These are phyloP conservation scores for Gephyroberyx darwinii DNA, from an alignment of 2,797 vertebrate species.

Conservation along the genomic window DNA sequence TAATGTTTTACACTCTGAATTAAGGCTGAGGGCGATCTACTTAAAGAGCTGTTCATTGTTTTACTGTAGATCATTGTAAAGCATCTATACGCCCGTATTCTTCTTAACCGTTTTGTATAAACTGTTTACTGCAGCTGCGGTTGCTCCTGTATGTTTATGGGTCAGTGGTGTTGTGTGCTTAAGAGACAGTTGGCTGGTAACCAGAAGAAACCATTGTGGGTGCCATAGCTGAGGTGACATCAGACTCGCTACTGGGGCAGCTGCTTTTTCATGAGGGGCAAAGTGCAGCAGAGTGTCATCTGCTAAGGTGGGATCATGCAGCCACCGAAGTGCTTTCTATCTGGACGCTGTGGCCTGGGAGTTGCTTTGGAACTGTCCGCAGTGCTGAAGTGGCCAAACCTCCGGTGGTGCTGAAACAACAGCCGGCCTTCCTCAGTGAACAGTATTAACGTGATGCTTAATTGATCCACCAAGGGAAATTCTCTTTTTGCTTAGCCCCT, in stretches of 20 bases:
- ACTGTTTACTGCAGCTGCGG: too few species aligned
- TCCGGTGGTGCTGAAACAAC: not conserved
- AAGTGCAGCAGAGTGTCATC: not conserved
- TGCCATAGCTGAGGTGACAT: slow-evolving; percentile 16
- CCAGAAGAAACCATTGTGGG: not conserved
- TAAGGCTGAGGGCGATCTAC: not conserved
- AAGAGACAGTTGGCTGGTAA: slow-evolving; percentile 8
- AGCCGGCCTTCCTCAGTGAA: not conserved
- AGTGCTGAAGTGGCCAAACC: slow-evolving; percentile 55
- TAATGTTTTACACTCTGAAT: not conserved
- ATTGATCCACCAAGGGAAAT: too few species aligned
- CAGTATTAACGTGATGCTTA: too few species aligned
- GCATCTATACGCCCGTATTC: not conserved
- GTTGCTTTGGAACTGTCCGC: slow-evolving; percentile 45
- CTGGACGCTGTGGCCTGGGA: too few species aligned
- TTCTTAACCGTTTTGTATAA: not conserved
- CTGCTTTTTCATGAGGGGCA: not conserved
- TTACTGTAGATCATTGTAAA: not conserved
- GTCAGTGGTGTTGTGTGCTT: too few species aligned
- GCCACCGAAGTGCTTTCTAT: too few species aligned
- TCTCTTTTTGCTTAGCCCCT: too few species aligned
- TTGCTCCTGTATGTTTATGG: too few species aligned
- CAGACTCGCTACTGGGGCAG: not conserved
- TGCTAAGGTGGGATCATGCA: not conserved
- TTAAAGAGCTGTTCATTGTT: not conserved